phyloP scores from a whole-genome alignment of 2,888 invertebrate genomes.

The Desoria tigrina region DNA sequence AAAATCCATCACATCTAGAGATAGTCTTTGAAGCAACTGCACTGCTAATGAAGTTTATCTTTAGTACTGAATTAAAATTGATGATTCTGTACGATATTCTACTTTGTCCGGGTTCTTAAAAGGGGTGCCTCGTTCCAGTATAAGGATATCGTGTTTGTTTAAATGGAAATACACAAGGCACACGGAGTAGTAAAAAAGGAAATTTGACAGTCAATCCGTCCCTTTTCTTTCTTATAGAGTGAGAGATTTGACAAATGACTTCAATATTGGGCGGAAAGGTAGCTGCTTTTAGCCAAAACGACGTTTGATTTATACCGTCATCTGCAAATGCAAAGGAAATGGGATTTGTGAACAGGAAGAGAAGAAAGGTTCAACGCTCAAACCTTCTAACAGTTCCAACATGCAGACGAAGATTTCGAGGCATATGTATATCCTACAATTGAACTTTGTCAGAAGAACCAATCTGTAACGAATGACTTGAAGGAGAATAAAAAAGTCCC shows the following conservation, averaged over 20 bases:
- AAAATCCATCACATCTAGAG: no score
- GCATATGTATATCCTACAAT: conserved; percentile 3
- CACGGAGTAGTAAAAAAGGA: no score
- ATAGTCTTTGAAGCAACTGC: no score
- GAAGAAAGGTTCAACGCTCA: conserved; percentile 13
- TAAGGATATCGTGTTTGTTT: no score
- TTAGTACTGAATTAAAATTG: no score
- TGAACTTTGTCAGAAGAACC: no score
- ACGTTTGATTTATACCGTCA: conserved; percentile 29
- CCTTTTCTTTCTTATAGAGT: conserved; percentile 19
- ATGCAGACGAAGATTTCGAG: conserved; percentile 8
- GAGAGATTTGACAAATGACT: conserved; percentile 36
- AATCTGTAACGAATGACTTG: conserved; percentile 2
- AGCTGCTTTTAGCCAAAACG: conserved; percentile 16
- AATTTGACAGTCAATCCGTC: conserved; percentile 30
- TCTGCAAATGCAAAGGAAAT: conserved; percentile 4
- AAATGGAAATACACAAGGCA: no score
- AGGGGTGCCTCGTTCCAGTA: no score
- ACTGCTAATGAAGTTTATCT: no score
- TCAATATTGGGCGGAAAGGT: conserved; percentile 29
- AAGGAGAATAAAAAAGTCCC: conserved; percentile 23
- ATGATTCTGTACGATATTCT: no score
- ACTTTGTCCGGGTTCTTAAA: no score
- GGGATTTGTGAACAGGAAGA: conserved; percentile 9
- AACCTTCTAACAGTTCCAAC: no score